A percentile compares a stretch with the other conserved stretches of the same genome.
phyloP scores from a whole-genome alignment of 2,797 vertebrate species.

The Yasuhikotakia modesta region DNA sequence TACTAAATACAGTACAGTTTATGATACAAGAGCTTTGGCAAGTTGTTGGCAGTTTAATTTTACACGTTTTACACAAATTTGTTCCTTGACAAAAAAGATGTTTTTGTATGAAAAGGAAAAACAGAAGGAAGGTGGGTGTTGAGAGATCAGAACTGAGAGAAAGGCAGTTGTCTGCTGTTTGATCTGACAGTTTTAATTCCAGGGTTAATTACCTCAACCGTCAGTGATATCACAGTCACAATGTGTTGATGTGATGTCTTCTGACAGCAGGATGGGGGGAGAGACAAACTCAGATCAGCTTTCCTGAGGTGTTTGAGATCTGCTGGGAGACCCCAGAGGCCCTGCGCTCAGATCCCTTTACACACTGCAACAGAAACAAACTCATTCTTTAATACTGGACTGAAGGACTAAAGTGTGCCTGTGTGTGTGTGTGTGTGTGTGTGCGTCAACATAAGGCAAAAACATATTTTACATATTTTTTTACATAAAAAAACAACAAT shows the following conservation, averaged over 20 bases:
- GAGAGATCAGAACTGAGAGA: neutral
- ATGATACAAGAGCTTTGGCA: neutral
- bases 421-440: no score
- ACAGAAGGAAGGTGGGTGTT: constrained; percentile 17
- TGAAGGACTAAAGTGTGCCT: neutral
- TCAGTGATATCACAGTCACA: constrained; percentile 46
- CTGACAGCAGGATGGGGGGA: constrained; percentile 33
- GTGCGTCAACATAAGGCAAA: no score
- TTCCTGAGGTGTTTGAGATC: constrained; percentile 37
- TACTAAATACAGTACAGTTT: neutral
- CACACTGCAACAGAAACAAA: constrained; percentile 15
- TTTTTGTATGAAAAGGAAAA: constrained; percentile 1
- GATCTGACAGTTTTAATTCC: constrained; percentile 55
- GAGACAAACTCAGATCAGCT: constrained; percentile 32
- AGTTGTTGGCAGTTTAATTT: constrained; percentile 4
- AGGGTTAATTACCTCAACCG: constrained; percentile 52
- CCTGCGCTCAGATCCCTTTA: neutral
- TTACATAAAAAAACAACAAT: no score
- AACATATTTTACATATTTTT: no score
- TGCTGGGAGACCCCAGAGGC: constrained; percentile 21
- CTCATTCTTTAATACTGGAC: neutral
- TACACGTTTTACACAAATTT: neutral
- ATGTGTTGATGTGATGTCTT: constrained; percentile 45
- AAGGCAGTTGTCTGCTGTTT: constrained; percentile 40
- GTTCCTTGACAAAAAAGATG: neutral